Evolutionary conservation across 2,888 invertebrate genomes (phyloP).

Genomic region (Pteria penguin): DNA sequence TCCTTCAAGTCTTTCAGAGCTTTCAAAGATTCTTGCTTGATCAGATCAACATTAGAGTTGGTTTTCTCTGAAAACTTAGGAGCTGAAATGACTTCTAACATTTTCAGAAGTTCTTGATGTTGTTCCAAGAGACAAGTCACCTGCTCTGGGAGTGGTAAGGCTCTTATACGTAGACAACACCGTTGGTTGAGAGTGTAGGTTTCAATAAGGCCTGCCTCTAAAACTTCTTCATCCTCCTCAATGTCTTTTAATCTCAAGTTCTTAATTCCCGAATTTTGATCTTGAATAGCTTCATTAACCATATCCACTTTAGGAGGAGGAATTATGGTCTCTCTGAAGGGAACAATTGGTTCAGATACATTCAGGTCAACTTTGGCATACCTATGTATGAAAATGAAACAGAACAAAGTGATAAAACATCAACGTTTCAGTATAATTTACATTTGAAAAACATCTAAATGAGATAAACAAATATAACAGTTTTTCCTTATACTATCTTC

Average conservation of each 20-base stretch:
- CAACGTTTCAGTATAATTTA: no score
- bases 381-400: conserved; percentile 81
- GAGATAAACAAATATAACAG: no score
- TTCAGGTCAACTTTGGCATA: conserved; percentile 88
- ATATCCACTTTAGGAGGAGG: conserved; percentile 89
- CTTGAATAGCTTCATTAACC: conserved; percentile 90
- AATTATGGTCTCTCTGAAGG: conserved; percentile 96
- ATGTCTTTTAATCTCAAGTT: conserved; percentile 59
- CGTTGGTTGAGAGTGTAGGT: conserved; percentile 87
- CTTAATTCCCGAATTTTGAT: conserved; percentile 80
- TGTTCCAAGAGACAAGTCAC: conserved; percentile 87
- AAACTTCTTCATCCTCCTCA: conserved; percentile 63
- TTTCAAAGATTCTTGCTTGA: conserved; percentile 61
- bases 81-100: conserved; percentile 80
- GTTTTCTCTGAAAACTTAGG: conserved; percentile 37
- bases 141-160: conserved; percentile 87
- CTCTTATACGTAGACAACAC: conserved; percentile 87
- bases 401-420: no score
- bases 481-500: no score
- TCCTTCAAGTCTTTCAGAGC: conserved; percentile 80
- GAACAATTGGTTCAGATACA: conserved; percentile 96
- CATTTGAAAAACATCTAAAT: no score
- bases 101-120: conserved; percentile 87
- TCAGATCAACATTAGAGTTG: conserved; percentile 28
- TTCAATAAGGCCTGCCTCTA: conserved; percentile 69